Percentiles rank a stretch among this genome's conserved stretches.
These are phyloP conservation scores for Reticulitermes speratus DNA, from an alignment of 1,140 invertebrate genomes.

Conservation along the genomic window DNA sequence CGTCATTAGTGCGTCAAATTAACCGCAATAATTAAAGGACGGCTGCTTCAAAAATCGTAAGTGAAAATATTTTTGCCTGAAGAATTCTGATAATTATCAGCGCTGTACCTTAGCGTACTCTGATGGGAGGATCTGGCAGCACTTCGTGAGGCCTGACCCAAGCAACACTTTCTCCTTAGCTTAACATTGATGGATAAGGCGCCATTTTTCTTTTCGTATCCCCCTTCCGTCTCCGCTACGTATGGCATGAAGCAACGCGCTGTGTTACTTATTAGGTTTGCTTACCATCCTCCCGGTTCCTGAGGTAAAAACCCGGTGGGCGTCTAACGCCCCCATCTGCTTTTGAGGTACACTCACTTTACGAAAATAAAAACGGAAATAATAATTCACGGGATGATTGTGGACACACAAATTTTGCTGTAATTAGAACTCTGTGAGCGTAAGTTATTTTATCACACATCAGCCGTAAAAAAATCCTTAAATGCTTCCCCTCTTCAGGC, in stretches of 20 bases:
- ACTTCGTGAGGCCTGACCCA: background rate
- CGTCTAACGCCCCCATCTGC: background rate
- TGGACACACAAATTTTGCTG: no score
- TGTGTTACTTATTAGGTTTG: slow-evolving; percentile 13
- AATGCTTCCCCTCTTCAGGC: no score
- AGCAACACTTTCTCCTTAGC: background rate
- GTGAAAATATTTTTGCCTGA: background rate
- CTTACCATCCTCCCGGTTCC: background rate
- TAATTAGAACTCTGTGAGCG: no score
- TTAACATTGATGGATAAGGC: slow-evolving; percentile 15
- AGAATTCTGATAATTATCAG: background rate
- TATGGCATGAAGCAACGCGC: background rate
- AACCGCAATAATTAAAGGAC: background rate
- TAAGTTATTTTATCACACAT: no score
- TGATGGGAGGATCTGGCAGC: background rate
- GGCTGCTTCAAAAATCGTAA: background rate
- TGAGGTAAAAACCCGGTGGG: background rate
- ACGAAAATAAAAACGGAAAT: background rate
- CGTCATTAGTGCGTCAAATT: background rate
- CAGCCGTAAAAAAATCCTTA: no score
- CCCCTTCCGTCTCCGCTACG: background rate
- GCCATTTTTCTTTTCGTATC: slow-evolving; percentile 12
- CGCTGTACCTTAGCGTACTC: background rate
- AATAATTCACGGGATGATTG: no score
- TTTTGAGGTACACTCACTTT: background rate